Conservation (phyloP, 2,113 vertebrate genomes). For the Channa maculata region DNA sequence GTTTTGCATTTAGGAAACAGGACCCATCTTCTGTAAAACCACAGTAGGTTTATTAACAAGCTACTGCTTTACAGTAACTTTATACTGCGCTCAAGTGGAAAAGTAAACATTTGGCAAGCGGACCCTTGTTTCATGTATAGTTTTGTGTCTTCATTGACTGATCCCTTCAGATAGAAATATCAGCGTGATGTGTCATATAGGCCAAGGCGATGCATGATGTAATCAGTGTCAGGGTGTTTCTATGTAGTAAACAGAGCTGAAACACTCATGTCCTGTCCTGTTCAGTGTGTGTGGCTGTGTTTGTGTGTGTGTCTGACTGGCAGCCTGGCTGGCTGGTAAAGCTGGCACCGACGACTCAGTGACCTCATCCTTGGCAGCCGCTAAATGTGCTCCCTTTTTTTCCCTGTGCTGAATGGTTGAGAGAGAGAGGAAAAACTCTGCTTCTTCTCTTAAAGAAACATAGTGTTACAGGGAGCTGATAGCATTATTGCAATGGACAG, state of each 20-base stretch:
- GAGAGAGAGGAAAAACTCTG: constrained; percentile 47
- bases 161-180: constrained; percentile 76
- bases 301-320: constrained; percentile 77
- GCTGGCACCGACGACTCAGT: constrained; percentile 84
- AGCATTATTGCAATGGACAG: constrained; percentile 55
- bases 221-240: constrained; percentile 79
- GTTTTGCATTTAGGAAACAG: constrained; percentile 18
- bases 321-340: constrained; percentile 73
- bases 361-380: constrained; percentile 92
- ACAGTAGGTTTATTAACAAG: constrained; percentile 39
- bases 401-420: constrained; percentile 60
- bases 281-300: constrained; percentile 51
- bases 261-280: constrained; percentile 66
- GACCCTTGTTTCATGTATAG: constrained; percentile 62
- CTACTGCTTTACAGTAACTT: constrained; percentile 51
- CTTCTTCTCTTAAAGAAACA: constrained; percentile 79
- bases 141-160: constrained; percentile 72
- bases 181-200: constrained; percentile 77
- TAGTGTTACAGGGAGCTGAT: constrained; percentile 77
- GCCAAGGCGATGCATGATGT: constrained; percentile 76
- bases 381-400: constrained; percentile 78
- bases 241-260: constrained; percentile 80
- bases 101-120: constrained; percentile 65
- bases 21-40: constrained; percentile 32
- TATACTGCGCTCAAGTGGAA: constrained; percentile 48